Evolutionary conservation across 2,797 vertebrate genomes (phyloP), one percentile per base, ranked within the genome.

Genomic region (Lateolabrax maculatus): DNA sequence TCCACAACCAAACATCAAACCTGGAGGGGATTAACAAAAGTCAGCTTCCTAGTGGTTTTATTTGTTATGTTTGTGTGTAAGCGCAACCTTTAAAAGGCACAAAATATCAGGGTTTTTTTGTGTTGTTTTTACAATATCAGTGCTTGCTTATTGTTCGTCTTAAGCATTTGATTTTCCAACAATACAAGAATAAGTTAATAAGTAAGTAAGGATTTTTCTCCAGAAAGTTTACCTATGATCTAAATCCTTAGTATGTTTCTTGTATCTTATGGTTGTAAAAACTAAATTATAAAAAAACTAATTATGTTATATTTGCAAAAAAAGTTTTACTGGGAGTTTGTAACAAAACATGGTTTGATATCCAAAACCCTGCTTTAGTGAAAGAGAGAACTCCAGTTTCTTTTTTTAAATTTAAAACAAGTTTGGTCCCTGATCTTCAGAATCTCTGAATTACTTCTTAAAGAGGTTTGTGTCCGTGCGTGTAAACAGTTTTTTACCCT

Each of bases 1-100:
- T 41, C 55, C 67, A 43, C 51, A 68, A 11, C 48, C 68, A 79
- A 6, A 41, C 52, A 25, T 92, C 88, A 92, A 46, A 87, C 85
- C 93, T 92, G 76, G 6, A 75, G 71, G 68, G 25, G 31, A 67
- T 49, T 0, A 62, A 36, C 34, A 73, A 39, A 71, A 43, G 25
- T 76, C 60, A 72, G 21, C 2, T 5, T 48, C 5, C 25, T 5
- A 0, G 23, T 36, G 25, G 4, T n/a, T 44, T 21, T n/a, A n/a
- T n/a, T n/a, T n/a, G n/a, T n/a, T n/a, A n/a, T 55, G 3, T 46
- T 53, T 41, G 11, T 46, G n/a, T 70, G 13, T 36, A 12, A 44
- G 37, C 48, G 29, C 4, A 51, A 25, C n/a, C 11, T n/a, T 65
- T 39, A n/a, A 49, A 46, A 46, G 64, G 39, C 52, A 56, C 27